A percentile compares a stretch with the other conserved stretches of the same genome.
Evolutionary conservation across 2,888 invertebrate species (phyloP).

Genomic region (Lymantria dispar): DNA sequence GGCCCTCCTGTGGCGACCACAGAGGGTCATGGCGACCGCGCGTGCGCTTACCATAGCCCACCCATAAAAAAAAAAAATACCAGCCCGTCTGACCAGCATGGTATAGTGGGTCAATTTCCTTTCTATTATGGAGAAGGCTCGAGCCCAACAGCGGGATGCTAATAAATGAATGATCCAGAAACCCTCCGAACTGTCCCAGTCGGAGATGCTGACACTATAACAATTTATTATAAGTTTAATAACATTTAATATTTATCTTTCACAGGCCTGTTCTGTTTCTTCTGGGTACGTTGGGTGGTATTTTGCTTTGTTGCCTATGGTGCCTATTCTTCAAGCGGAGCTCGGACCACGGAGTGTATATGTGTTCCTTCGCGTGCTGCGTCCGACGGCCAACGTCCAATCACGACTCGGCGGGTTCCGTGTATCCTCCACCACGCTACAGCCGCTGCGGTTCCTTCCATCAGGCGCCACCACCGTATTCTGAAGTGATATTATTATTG

Average conservation of each 20-base stretch:
- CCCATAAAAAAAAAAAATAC: no score
- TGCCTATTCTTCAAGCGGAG: conserved; percentile 68
- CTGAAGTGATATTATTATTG: conserved; percentile 84
- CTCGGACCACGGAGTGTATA: conserved; percentile 48
- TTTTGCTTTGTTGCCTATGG: conserved; percentile 87
- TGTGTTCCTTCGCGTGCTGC: conserved; percentile 68
- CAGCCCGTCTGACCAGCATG: no score
- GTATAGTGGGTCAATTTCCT: no score
- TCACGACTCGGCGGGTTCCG: conserved; percentile 90
- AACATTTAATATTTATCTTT: conserved; percentile 3
- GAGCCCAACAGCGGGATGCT: no score
- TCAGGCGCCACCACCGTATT: conserved; percentile 92
- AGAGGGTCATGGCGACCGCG: no score
- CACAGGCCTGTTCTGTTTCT: conserved; percentile 86
- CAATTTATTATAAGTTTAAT: neutral
- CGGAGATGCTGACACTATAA: neutral
- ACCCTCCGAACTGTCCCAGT: neutral
- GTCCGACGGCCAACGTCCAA: conserved; percentile 82
- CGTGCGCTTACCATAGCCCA: no score
- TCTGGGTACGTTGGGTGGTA: conserved; percentile 85
- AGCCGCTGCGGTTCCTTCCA: conserved; percentile 92
- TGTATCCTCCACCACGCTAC: conserved; percentile 92
- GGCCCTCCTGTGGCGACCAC: no score
- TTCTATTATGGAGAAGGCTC: no score
- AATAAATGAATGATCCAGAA: no score